Base-by-base conservation (phyloP, 2,797 vertebrate species). In the Tamandua tetradactyla region DNA sequence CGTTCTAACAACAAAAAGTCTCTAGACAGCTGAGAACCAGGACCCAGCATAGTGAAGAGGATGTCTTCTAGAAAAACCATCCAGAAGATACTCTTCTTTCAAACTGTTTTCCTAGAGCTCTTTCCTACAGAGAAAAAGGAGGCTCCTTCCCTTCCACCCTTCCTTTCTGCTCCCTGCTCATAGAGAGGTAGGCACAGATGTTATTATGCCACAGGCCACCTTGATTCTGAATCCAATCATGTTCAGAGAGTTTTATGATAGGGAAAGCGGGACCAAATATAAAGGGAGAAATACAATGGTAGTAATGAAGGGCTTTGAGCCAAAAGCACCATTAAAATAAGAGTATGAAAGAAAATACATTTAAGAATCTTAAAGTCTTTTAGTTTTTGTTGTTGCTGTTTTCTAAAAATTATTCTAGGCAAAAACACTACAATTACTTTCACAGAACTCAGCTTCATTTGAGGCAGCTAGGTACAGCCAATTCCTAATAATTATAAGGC, bases 241-340 rank as follows among this genome's bases (percentile, higher is more conserved):
- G 37, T 42, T 64, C 30, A 37, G 88, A 86, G 42, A 40, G 2
- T 76, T 94, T 96, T 94, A 88, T 81, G 69, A 69, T 40, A n/a
- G 61, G 61, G 72, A 95, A 95, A 95, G 94, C 93, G 84, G 89
- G 76, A 82, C 68, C 52, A 86, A 92, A 85, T 81, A 93, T 86
- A 95, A 95, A 95, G 37, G 42, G 76, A 96, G 30, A 85, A 93
- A 95, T 82, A 90, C 95, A 97, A 84, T 42, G 84, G 78, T 85
- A 94, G 69, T 80, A 83, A 91, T 64, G 74, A 90, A 95, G 71
- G 91, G 85, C 91, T 93, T 76, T 32, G 55, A 88, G 96, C 95
- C 96, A 97, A 96, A 96, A 96, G 55, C 32, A 49, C 93, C 94
- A 96, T 97, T 97, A 97, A 93, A 96, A 96, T 72, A 86, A 97